Percentiles rank a stretch among this genome's conserved stretches.
These are phyloP conservation scores for Acanthochromis polyacanthus DNA, from an alignment of 2,113 vertebrate genomes.

Conservation along the genomic window DNA sequence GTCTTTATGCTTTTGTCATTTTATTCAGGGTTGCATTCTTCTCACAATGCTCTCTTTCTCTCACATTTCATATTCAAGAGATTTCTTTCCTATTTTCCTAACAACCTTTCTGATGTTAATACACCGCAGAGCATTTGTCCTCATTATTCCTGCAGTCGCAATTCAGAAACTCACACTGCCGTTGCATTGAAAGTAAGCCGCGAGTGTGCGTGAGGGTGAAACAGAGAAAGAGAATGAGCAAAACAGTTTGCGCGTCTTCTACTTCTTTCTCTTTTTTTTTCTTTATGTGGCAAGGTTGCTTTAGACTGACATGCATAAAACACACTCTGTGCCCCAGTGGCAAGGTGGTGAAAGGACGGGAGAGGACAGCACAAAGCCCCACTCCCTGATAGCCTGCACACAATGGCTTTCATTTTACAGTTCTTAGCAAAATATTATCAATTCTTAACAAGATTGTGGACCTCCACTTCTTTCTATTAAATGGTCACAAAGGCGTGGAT, in stretches of 20 bases:
- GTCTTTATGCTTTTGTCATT: not conserved
- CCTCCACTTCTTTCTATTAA: constrained; percentile 63
- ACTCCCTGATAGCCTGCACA: constrained; percentile 63
- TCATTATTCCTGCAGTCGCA: not conserved
- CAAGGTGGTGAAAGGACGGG: constrained; percentile 45
- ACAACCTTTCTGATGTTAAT: constrained; percentile 18
- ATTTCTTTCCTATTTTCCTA: not conserved
- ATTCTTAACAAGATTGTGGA: constrained; percentile 66
- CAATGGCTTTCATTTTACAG: constrained; percentile 66
- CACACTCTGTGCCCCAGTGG: constrained; percentile 26
- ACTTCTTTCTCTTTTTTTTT: constrained; percentile 9
- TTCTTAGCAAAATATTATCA: constrained; percentile 71
- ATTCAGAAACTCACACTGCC: constrained; percentile 24
- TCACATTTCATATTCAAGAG: not conserved
- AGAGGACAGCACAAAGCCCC: constrained; percentile 51
- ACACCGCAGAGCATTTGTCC: not conserved
- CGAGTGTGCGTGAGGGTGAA: constrained; percentile 25
- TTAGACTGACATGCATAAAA: constrained; percentile 31
- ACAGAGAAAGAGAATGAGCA: constrained; percentile 34
- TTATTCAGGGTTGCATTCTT: not conserved
- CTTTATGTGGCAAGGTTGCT: constrained; percentile 27
- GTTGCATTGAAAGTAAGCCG: constrained; percentile 7
- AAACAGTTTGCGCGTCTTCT: constrained; percentile 36
- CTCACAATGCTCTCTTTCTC: not conserved
- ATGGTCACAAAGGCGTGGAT: constrained; percentile 57